Evolutionary conservation across 2,113 vertebrate species (phyloP), one percentile per base, ranked within the genome.

Genomic region (Engystomops pustulosus): DNA sequence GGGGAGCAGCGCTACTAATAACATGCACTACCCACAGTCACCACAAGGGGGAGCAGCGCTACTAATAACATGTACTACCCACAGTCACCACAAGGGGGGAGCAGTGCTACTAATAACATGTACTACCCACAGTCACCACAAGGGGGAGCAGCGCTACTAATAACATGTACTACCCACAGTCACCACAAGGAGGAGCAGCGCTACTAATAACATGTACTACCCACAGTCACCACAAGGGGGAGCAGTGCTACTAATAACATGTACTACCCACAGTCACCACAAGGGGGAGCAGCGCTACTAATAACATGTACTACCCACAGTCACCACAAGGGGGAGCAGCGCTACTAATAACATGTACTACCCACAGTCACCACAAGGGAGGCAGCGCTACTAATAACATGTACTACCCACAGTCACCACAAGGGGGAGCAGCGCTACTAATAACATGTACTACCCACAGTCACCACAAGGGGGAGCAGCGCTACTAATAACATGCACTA

Each of bases 21-120:
- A 30, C 58, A 15, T 62, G 58, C 30, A 62, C 10, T 62, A 62
- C 25, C 25, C 27, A 62, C 4, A 30, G 1, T 79, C 1, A 90
- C 3, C 71, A 45, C 10, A 55, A 23, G 44, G 32, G 71, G 41
- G 71, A 3, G 71, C 62, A 3, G 14, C 11, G 88, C 27, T 30
- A n/a, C n/a, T n/a, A n/a, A 7, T 12, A 45, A 45, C 44, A 45
- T 45, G 44, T 45, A 45, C 6, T 45, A 45, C 44, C 44, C 44
- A 45, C 6, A 45, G 44, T 45, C 44, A 45, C 44, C 44, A 45
- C 7, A 45, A 45, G n/a, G 44, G 10, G 6, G 44, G 44, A 3
- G 6, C 44, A 45, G 7, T 12, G 14, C 53, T 9, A 41, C 38
- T 2, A 47, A 3, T 49, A 18, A 18, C 17, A 49, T 18, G 47